Conservation (phyloP, 1,140 invertebrate species). For the Drosophila punjabiensis region DNA sequence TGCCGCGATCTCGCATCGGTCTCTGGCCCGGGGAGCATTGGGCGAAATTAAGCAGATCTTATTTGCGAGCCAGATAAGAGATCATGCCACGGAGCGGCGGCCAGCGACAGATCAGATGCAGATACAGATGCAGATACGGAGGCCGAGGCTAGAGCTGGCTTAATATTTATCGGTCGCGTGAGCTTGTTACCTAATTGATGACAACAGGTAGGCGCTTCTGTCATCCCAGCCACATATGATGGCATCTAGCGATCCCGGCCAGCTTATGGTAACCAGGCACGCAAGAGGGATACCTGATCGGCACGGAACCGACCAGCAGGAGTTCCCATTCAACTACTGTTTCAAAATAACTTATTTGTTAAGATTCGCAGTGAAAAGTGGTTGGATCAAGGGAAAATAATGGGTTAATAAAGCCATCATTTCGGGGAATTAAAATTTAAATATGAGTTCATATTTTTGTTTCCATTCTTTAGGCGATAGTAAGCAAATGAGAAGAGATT, state of each 20-base stretch:
- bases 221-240: constrained; percentile 48
- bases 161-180: constrained; percentile 84
- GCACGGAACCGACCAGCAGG: constrained; percentile 53
- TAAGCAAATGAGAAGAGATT: background rate
- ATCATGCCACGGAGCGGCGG: constrained; percentile 52
- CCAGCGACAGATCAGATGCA: constrained; percentile 30
- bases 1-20: constrained; percentile 41
- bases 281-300: constrained; percentile 30
- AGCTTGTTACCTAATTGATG: constrained; percentile 85
- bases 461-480: no score
- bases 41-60: constrained; percentile 75
- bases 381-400: background rate
- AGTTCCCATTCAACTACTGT: constrained; percentile 40
- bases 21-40: constrained; percentile 26
- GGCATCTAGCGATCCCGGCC: constrained; percentile 36
- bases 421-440: background rate
- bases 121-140: constrained; percentile 32
- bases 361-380: background rate
- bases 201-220: constrained; percentile 85
- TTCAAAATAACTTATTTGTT: constrained; percentile 3
- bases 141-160: constrained; percentile 10
- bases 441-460: no score
- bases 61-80: constrained; percentile 80
- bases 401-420: background rate
- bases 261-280: constrained; percentile 68